Evolutionary conservation across 2,888 invertebrate species (phyloP).

Genomic region (Callimorpha dominula): DNA sequence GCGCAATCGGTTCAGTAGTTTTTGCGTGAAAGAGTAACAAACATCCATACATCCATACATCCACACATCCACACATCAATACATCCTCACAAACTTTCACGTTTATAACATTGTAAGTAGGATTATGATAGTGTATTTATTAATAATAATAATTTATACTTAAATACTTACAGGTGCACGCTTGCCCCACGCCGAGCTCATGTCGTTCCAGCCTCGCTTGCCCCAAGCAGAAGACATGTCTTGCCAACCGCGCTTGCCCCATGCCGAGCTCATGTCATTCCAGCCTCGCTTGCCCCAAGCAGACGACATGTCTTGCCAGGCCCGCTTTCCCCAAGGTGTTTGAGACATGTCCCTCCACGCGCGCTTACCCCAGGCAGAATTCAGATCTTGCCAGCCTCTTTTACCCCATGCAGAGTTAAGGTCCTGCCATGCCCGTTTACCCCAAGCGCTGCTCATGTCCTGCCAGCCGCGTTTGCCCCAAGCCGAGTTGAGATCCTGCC

Average conservation of each 20-base stretch:
- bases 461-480: conserved; percentile 89
- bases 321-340: conserved; percentile 86
- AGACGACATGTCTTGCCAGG: conserved; percentile 84
- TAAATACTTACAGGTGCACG: conserved; percentile 77
- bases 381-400: conserved; percentile 87
- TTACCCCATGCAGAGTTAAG: conserved; percentile 87
- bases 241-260: conserved; percentile 88
- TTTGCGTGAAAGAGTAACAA: too few species aligned
- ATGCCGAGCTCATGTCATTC: conserved; percentile 83
- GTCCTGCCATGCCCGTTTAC: conserved; percentile 88
- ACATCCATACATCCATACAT: too few species aligned
- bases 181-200: conserved; percentile 88
- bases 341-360: conserved; percentile 85
- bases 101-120: too few species aligned
- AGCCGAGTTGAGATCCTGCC: conserved; percentile 84
- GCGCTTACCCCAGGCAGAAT: conserved; percentile 86
- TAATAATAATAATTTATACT: neutral
- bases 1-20: too few species aligned
- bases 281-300: conserved; percentile 88
- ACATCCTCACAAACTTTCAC: too few species aligned
- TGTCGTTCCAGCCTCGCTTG: conserved; percentile 87
- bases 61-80: too few species aligned
- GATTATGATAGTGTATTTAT: too few species aligned
- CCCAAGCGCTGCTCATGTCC: conserved; percentile 80
- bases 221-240: conserved; percentile 84